Evolutionary conservation across 1,140 invertebrate genomes (phyloP), one percentile per base, ranked within the genome.

Genomic region (Brachionus manjavacas): DNA sequence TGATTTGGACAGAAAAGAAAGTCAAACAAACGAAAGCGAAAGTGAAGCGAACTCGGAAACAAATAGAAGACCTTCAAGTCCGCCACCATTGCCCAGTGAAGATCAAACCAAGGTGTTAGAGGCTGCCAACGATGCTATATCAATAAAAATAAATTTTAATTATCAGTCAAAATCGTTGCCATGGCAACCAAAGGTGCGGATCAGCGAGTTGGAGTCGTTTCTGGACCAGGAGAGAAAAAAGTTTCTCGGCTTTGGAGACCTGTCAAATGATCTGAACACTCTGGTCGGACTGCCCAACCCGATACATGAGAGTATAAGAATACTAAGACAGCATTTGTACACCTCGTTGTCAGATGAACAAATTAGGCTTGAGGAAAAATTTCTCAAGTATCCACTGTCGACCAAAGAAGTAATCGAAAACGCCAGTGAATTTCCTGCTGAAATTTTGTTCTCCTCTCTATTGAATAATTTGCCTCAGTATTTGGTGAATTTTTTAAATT

Each of bases 231-330:
- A 95, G 6, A 90, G 97, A 86, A 91, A 94, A 66, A 99, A 99
- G 90, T 99, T 98, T 92, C 94, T 98, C 83, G 96, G 96, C 0
- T 98, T 96, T 88, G 94, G 92, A 85, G 94, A 90, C 85, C 35
- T 83, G 7, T 1, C 41, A n/a, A 87, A 89, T 85, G 94, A 86
- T 94, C 95, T 89, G 91, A 93, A 85, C 68, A 96, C 95, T 85
- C 91, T 97, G 78, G 95, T 95, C 85, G 96, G 96, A 7, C 90
- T 99, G 80, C 96, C 96, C 12, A 93, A 95, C 86, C 96, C 96
- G 0, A 97, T 98, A 87, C 95, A 96, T 88, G 96, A 98, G 90
- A 95, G 95, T 35, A 93, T 97, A 43, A 93, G 94, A 87, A 95
- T 96, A 85, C 90, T 98, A 28, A 95, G 95, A 90, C 92, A 92